Evolutionary conservation across 2,888 invertebrate genomes (phyloP), one percentile per base, ranked within the genome.

Genomic region (Calameuta pallipes): DNA sequence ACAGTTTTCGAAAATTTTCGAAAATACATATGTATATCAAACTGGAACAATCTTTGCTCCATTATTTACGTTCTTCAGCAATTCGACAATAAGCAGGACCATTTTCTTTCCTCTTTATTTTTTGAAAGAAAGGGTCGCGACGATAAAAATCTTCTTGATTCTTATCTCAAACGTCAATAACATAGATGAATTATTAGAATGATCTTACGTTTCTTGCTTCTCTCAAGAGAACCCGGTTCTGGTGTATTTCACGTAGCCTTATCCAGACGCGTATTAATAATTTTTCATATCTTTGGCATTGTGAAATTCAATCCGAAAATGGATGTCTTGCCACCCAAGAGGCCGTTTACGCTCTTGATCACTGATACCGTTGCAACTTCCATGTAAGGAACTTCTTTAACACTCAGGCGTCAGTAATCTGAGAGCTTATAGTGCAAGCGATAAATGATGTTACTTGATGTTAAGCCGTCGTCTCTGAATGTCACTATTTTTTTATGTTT

Each of bases 391-490:
- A 75, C 76, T 70, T 70, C 79, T 78, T 36, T 36, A 69, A 68
- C 70, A 77, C 76, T 79, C 75, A 76, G 82, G 80, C 80, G 83
- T 84, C 79, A 82, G 85, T 84, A 84, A 85, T 82, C 79, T 80
- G 85, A 84, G 76, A 30, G 71, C 56, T 56, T 23, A 23, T 9
- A 23, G 73, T 30, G 81, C 80, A 80, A 74, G 79, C 82, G 83
- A 83, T 86, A 85, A 88, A 83, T 83, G 85, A 87, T 86, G 82
- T 80, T 77, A 79, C 80, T 82, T 80, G 84, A 84, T 83, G 81
- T 83, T 83, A 79, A 80, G 79, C 84, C 84, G 85, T 81, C 83
- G 83, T 85, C 82, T 84, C 85, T 84, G 84, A 87, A 85, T 82
- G 86, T 85, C 85, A 83, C 86, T 84, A 83, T 85, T 83, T 82